A percentile compares a stretch with the other conserved stretches of the same genome.
These are phyloP conservation scores for Saturnia japonica DNA, from an alignment of 2,888 invertebrate species.

Conservation along the genomic window DNA sequence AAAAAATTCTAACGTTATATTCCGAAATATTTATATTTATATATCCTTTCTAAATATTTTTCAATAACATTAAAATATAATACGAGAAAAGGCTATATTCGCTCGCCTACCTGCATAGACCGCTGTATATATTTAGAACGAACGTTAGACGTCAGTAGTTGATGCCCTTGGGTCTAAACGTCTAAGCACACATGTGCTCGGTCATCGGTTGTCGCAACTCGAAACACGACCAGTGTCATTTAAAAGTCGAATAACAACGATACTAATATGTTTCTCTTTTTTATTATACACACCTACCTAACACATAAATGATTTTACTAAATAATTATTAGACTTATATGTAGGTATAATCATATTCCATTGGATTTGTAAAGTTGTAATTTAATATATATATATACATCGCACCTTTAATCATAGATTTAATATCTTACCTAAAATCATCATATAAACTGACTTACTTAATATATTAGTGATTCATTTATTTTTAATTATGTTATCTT, in stretches of 20 bases:
- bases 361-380: no score
- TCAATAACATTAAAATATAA: not conserved
- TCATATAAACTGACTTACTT: no score
- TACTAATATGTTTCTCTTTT: constrained; percentile 16
- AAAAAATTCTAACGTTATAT: no score
- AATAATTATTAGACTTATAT: not conserved
- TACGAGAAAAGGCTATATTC: not conserved
- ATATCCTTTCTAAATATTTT: no score
- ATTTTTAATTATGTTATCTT: no score
- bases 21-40: no score
- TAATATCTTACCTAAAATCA: no score
- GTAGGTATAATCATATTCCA: no score
- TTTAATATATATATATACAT: no score
- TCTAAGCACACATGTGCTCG: constrained; percentile 14
- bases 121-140: constrained; percentile 10
- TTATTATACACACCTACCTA: not conserved
- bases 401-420: no score
- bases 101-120: constrained; percentile 5
- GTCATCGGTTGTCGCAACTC: constrained; percentile 8
- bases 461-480: no score
- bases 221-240: constrained; percentile 25
- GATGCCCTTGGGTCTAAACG: constrained; percentile 34
- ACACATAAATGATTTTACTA: not conserved
- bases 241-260: constrained; percentile 37
- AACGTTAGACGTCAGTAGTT: constrained; percentile 27